These are phyloP conservation scores for Nibea albiflora DNA, from an alignment of 2,113 vertebrate species.

Conservation along the genomic window DNA sequence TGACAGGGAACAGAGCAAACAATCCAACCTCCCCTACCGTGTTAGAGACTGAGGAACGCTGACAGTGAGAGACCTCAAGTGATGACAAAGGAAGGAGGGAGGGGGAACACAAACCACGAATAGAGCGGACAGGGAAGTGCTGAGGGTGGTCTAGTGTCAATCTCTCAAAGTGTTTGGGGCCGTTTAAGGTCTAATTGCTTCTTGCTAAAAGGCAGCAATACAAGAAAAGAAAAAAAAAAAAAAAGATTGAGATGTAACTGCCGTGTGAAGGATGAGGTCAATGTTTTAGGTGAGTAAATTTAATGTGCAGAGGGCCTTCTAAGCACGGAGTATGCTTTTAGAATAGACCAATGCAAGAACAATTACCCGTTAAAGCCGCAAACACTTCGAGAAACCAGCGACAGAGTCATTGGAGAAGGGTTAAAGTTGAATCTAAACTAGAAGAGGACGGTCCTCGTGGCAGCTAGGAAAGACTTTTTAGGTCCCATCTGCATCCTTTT, in stretches of 20 bases:
- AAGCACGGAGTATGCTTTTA: neutral
- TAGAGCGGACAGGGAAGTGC: constrained; percentile 21
- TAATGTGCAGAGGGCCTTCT: constrained; percentile 20
- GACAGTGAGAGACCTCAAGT: constrained; percentile 14
- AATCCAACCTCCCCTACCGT: constrained; percentile 34
- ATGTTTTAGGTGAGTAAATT: constrained; percentile 7
- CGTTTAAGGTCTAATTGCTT: constrained; percentile 21
- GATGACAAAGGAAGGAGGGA: neutral
- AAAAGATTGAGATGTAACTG: constrained; percentile 20
- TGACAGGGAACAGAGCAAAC: constrained; percentile 38
- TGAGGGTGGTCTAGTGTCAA: constrained; percentile 4
- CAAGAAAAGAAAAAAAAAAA: neutral
- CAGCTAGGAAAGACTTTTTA: constrained; percentile 7
- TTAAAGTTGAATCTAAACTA: constrained; percentile 7
- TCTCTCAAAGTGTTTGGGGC: constrained; percentile 49
- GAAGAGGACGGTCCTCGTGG: constrained; percentile 22
- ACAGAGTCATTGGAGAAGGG: neutral
- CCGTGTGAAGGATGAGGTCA: constrained; percentile 30
- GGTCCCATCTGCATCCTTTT: constrained; percentile 15
- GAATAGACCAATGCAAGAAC: neutral
- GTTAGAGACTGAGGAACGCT: constrained; percentile 26
- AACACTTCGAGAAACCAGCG: constrained; percentile 35
- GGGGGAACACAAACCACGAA: neutral
- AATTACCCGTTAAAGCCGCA: neutral
- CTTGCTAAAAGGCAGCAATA: constrained; percentile 28